Conservation (phyloP, 2,888 invertebrate genomes). For the Machimus atricapillus region DNA sequence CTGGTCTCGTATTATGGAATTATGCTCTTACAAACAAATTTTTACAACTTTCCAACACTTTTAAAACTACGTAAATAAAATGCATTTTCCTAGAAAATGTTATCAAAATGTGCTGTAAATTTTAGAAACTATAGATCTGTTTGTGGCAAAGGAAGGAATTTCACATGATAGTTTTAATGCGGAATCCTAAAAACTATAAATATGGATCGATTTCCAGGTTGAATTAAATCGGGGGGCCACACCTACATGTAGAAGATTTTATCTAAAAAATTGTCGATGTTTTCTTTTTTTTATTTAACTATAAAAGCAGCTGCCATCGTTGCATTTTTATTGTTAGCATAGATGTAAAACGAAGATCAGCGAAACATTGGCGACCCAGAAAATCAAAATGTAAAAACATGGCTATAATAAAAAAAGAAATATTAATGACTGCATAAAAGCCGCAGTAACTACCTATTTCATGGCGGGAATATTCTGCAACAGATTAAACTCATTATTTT, state of each 20-base stretch:
- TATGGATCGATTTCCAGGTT: too few species aligned
- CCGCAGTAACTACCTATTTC: neutral
- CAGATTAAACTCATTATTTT: constrained; percentile 5
- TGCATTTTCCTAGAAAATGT: too few species aligned
- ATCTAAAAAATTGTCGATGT: neutral
- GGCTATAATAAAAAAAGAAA: neutral
- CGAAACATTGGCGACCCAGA: neutral
- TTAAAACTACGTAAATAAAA: too few species aligned
- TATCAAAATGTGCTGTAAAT: too few species aligned
- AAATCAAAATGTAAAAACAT: neutral
- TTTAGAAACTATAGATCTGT: too few species aligned
- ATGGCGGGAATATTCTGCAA: neutral
- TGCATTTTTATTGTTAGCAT: neutral
- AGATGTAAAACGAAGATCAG: neutral
- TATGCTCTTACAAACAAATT: too few species aligned
- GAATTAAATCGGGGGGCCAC: neutral
- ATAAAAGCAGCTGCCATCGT: neutral
- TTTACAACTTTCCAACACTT: too few species aligned
- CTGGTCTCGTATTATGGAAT: too few species aligned
- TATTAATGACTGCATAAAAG: neutral
- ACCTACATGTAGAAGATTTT: neutral
- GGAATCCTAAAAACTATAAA: too few species aligned
- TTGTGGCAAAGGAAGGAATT: too few species aligned
- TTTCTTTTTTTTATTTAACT: neutral
- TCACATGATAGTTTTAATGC: too few species aligned